These are phyloP conservation scores for Agapornis canus DNA, from an alignment of 2,797 vertebrate species.

Conservation along the genomic window DNA sequence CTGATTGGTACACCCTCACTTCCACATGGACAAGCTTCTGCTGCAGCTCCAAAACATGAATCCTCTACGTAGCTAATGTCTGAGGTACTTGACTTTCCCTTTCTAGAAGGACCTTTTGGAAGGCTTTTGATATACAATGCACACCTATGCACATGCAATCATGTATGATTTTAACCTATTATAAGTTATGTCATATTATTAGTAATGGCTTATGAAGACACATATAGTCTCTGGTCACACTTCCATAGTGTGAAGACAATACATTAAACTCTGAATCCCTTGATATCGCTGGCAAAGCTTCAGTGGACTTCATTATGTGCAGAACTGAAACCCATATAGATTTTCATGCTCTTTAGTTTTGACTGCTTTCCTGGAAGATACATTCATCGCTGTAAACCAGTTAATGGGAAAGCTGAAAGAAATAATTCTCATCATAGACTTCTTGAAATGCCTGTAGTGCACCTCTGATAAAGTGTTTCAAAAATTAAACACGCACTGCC, in stretches of 20 bases:
- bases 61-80: neutral
- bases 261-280: neutral
- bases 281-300: neutral
- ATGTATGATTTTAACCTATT: neutral
- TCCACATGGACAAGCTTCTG: neutral
- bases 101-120: neutral
- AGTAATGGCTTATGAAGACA: neutral
- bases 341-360: neutral
- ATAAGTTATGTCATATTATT: neutral
- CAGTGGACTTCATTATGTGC: neutral
- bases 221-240: fast-evolving
- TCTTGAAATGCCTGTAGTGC: neutral
- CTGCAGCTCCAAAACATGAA: neutral
- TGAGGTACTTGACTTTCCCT: neutral
- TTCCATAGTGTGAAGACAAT: neutral
- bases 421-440: neutral
- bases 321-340: neutral
- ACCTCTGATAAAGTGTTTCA: neutral
- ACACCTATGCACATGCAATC: neutral
- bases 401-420: neutral
- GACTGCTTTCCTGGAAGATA: neutral
- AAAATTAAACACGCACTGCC: neutral
- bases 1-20: neutral
- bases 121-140: neutral
- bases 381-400: neutral